Conservation (phyloP, 2,113 vertebrate species). For the Trachemys scripta region DNA sequence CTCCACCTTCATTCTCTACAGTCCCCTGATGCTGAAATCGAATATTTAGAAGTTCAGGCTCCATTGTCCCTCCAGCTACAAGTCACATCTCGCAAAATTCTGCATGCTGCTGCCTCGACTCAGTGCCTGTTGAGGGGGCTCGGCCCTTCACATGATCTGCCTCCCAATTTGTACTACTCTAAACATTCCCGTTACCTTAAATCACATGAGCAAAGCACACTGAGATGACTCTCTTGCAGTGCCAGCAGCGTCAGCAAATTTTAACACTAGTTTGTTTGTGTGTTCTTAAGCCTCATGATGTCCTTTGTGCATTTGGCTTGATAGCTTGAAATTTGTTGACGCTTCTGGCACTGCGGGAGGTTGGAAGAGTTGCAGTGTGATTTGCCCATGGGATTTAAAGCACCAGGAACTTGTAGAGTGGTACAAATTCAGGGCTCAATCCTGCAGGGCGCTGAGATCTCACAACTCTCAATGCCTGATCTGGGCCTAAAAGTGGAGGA, state of each 20-base stretch:
- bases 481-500: not conserved
- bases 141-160: not conserved
- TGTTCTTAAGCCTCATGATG: constrained; percentile 56
- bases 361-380: not conserved
- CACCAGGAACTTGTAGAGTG: not conserved
- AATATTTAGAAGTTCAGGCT: not conserved
- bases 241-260: constrained; percentile 65
- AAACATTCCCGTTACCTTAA: constrained; percentile 56
- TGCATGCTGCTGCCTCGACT: not conserved
- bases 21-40: not conserved
- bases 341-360: constrained; percentile 17
- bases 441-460: not conserved
- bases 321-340: constrained; percentile 42
- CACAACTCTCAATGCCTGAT: not conserved
- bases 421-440: not conserved
- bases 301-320: constrained; percentile 46
- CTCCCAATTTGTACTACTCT: constrained; percentile 38
- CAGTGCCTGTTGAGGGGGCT: not conserved
- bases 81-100: not conserved
- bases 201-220: constrained; percentile 48
- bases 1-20: not conserved
- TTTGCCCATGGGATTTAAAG: constrained; percentile 17
- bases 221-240: constrained; percentile 28
- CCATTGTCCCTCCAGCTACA: not conserved
- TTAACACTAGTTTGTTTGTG: constrained; percentile 69